Base-by-base conservation (phyloP, 2,113 vertebrate species). In the Vidua macroura region DNA sequence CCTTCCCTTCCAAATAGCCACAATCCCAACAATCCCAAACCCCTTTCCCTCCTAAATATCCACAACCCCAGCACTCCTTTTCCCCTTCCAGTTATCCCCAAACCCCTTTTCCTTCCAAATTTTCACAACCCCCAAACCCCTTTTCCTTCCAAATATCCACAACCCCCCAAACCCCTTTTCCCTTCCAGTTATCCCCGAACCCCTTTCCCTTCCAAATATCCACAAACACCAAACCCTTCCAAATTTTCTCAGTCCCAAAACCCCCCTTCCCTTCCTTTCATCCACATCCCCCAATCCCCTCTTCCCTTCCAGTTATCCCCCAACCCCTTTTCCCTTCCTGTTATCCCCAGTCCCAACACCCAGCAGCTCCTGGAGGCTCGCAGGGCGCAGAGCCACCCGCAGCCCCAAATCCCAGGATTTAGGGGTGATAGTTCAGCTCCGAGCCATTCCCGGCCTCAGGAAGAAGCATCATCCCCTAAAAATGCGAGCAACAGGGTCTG, bases 381-480 rank as follows among this genome's bases (percentile, higher is more conserved):
- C 66, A 35, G 55, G n/a, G 56, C 56, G 6, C 72, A 1, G 41
- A 86, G 55, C 46, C 46, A 0, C 52, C 8, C 37, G 0, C 8
- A 2, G 10, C n/a, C 28, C 16, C 0, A 20, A 2, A 33, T 4
- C 2, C 12, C 64, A 2, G 28, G 19, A 6, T 15, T 8, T 31
- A 0, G 63, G 67, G 58, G 63, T 13, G 58, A 37, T 1, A 16
- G 66, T 11, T 87, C 64, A 30, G 69, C 82, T 27, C 33, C 25
- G 0, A 69, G n/a, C 44, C 48, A 0, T 91, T 70, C 87, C 87
- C 78, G 7, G 78, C 63, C 14, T 7, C 6, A 64, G 87, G 85
- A 64, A 75, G 30, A 63, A 58, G 43, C 90, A 27, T 96, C 95
- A 94, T 90, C 82, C 35, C 78, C n/a, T 23, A 95, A 95, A 96